phyloP scores from a whole-genome alignment of 2,888 invertebrate species.

The Euproctis similis region DNA sequence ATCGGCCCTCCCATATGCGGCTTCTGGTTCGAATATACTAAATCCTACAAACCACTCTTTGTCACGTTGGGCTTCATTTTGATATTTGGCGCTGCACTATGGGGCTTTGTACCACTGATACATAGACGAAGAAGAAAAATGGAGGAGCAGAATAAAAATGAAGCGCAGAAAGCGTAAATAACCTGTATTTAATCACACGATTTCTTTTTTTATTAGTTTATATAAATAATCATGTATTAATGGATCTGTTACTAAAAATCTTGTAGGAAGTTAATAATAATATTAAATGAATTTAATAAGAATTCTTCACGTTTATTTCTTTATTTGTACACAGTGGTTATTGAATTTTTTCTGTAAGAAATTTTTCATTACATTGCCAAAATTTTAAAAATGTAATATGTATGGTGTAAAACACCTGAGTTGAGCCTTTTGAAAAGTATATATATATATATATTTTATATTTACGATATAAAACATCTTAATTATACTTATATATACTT shows the following conservation, averaged over 20 bases:
- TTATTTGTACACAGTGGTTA: no score
- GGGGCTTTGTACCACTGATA: constrained; percentile 85
- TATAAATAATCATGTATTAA: not conserved
- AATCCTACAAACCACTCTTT: constrained; percentile 83
- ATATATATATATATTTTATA: no score
- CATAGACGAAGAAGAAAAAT: constrained; percentile 48
- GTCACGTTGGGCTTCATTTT: constrained; percentile 83
- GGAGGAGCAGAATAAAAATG: constrained; percentile 24
- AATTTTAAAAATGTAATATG: not conserved
- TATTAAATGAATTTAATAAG: no score
- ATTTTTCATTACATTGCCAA: not conserved
- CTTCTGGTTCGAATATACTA: constrained; percentile 77
- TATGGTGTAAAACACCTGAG: not conserved
- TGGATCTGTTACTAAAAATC: no score
- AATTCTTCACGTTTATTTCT: no score
- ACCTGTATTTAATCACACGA: constrained; percentile 1
- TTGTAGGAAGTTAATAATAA: no score
- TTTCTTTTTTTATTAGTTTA: constrained; percentile 4
- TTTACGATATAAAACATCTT: no score
- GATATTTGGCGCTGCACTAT: constrained; percentile 82
- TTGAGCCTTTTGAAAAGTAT: not conserved
- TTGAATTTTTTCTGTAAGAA: constrained; percentile 1
- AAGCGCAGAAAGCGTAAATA: constrained; percentile 36
- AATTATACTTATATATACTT: no score
- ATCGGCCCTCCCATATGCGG: constrained; percentile 91